These are phyloP conservation scores for Botia kubotai DNA, from an alignment of 2,797 vertebrate species.

Conservation along the genomic window DNA sequence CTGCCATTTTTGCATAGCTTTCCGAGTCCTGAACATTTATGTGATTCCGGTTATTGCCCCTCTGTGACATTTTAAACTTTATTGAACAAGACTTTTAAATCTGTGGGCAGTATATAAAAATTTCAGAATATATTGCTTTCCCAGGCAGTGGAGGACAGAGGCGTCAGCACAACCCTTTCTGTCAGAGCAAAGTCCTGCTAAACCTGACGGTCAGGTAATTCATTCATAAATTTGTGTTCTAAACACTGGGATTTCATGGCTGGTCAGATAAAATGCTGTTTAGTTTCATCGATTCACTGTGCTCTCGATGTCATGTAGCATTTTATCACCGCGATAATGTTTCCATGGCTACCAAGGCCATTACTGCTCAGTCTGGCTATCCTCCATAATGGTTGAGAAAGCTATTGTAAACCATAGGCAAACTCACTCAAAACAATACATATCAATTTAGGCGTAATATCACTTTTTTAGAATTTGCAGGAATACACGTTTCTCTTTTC, in stretches of 20 bases:
- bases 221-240: constrained; percentile 55
- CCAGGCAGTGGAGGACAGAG: constrained; percentile 79
- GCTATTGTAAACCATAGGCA: constrained; percentile 48
- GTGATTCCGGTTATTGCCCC: constrained; percentile 96
- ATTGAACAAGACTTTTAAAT: constrained; percentile 99
- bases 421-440: constrained; percentile 38
- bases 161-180: constrained; percentile 76
- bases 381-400: constrained; percentile 42
- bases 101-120: constrained; percentile 98
- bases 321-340: constrained; percentile 76
- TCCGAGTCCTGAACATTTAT: constrained; percentile 91
- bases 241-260: constrained; percentile 65
- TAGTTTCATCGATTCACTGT: constrained; percentile 72
- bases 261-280: constrained; percentile 69
- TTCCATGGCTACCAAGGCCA: constrained; percentile 64
- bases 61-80: constrained; percentile 99
- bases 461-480: neutral
- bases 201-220: constrained; percentile 55
- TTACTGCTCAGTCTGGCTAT: constrained; percentile 52
- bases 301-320: constrained; percentile 70
- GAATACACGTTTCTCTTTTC: constrained; percentile 10
- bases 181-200: constrained; percentile 58
- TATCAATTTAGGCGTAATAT: constrained; percentile 14
- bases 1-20: constrained; percentile 92
- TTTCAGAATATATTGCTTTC: constrained; percentile 93